These are phyloP conservation scores for Dreissena rostriformis DNA, from an alignment of 1,140 invertebrate species.

Conservation along the genomic window DNA sequence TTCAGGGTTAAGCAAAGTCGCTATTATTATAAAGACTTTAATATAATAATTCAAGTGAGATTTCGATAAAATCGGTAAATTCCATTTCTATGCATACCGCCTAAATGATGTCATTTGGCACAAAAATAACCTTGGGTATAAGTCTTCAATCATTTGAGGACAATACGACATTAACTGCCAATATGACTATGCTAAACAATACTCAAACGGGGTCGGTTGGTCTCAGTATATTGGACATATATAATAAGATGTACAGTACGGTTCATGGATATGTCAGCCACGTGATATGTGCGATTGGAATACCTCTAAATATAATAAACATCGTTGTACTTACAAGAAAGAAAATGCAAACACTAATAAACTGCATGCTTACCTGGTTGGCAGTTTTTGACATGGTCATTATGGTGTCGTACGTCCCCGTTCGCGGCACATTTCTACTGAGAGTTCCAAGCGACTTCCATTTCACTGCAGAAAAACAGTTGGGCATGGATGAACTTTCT, in stretches of 20 bases:
- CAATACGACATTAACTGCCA: no score
- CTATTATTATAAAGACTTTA: no score
- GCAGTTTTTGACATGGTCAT: constrained; percentile 93
- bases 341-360: constrained; percentile 92
- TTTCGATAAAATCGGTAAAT: no score
- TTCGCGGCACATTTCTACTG: constrained; percentile 87
- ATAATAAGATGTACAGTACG: constrained; percentile 75
- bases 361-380: constrained; percentile 91
- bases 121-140: no score
- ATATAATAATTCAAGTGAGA: no score
- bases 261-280: constrained; percentile 88
- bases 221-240: constrained; percentile 61
- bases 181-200: no score
- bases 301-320: constrained; percentile 94
- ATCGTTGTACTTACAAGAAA: constrained; percentile 93
- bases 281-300: constrained; percentile 92
- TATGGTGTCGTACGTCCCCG: constrained; percentile 93
- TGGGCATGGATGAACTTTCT: constrained; percentile 75
- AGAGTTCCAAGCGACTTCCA: no score
- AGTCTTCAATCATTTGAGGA: no score
- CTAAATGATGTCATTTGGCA: no score
- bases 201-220: no score
- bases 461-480: constrained; percentile 84
- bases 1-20: no score
- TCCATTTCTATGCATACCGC: no score